These are phyloP conservation scores for Metacarcinus magister DNA, from an alignment of 2,888 invertebrate genomes.

Conservation along the genomic window DNA sequence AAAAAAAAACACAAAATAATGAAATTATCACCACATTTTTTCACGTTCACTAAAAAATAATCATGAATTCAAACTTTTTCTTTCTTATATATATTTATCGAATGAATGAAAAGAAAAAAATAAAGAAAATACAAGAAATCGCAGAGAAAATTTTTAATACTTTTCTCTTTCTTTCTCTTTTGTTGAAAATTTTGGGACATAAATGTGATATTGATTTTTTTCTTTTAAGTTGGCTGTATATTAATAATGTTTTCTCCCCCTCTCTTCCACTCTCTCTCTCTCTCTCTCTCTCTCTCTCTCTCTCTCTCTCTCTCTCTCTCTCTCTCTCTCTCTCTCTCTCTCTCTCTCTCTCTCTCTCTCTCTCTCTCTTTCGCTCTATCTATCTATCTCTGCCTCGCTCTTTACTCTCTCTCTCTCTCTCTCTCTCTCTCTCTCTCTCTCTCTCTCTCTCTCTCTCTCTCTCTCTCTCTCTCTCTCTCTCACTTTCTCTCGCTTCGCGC, in stretches of 20 bases:
- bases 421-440: background rate
- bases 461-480: constrained; percentile 16
- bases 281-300: constrained; percentile 52
- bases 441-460: constrained; percentile 49
- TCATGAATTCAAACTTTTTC: background rate
- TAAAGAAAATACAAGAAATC: background rate
- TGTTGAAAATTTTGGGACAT: background rate
- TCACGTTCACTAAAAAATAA: background rate
- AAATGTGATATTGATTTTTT: constrained; percentile 45
- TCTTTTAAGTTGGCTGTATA: constrained; percentile 17
- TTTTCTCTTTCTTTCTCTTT: background rate
- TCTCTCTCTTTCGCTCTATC: constrained; percentile 22
- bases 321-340: constrained; percentile 36
- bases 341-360: background rate
- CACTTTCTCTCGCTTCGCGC: constrained; percentile 4
- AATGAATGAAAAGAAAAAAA: background rate
- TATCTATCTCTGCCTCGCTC: background rate
- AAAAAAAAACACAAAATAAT: background rate
- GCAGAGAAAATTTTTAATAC: background rate
- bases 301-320: constrained; percentile 32
- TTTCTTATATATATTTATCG: too few species aligned
- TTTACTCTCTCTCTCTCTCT: background rate
- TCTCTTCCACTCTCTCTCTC: constrained; percentile 36
- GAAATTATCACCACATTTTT: too few species aligned
- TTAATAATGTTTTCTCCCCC: constrained; percentile 49